These are phyloP conservation scores for Triplophysa siluroides DNA, from an alignment of 2,113 vertebrate species.

Conservation along the genomic window DNA sequence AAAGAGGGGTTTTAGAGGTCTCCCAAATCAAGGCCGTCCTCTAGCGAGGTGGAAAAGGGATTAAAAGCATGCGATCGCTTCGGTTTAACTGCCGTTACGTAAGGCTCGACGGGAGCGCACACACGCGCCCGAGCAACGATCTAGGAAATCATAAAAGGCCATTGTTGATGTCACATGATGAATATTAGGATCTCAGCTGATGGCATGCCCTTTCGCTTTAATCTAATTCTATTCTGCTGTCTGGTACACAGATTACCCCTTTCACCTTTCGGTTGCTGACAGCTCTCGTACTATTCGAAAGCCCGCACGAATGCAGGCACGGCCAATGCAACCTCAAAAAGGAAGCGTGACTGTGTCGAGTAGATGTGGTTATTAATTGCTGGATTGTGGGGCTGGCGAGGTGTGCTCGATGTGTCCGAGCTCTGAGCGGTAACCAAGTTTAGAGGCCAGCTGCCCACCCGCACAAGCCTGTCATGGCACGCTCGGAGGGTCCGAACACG, in stretches of 20 bases:
- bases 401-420: conserved; percentile 4
- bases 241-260: conserved; percentile 48
- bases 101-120: conserved; percentile 50
- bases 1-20: conserved; percentile 50
- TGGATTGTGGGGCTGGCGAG: conserved; percentile 14
- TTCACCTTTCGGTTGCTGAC: conserved; percentile 47
- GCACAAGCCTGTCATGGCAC: conserved; percentile 56
- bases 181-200: conserved; percentile 52
- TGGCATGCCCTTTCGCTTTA: conserved; percentile 47
- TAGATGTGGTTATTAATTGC: conserved; percentile 36
- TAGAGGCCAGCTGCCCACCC: conserved; percentile 45
- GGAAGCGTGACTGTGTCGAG: conserved; percentile 20
- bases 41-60: conserved; percentile 64
- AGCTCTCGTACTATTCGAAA: conserved; percentile 28
- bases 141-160: conserved; percentile 50
- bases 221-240: conserved; percentile 56
- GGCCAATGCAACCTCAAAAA: conserved; percentile 1
- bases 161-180: conserved; percentile 60
- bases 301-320: conserved; percentile 16
- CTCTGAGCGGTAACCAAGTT: conserved; percentile 31
- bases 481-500: conserved; percentile 45
- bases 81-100: conserved; percentile 60
- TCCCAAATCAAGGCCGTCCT: conserved; percentile 53
- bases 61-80: conserved; percentile 63
- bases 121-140: conserved; percentile 23